Evolutionary conservation across 2,888 invertebrate genomes (phyloP), one percentile per base, ranked within the genome.

Genomic region (Baccha elongata): DNA sequence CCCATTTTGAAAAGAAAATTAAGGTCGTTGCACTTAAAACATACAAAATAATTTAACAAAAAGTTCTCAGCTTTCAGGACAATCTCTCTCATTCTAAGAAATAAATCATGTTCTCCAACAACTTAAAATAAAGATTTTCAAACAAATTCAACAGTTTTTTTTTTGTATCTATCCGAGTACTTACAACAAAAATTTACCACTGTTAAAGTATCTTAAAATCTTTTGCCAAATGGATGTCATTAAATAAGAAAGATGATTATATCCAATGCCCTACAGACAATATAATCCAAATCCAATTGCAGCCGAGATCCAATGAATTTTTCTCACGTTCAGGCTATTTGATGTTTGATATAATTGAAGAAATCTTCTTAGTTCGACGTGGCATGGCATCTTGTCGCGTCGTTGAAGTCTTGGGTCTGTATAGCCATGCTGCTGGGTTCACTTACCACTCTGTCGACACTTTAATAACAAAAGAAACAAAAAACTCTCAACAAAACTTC

Each of bases 401-500:
- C 23, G 29, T 32, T 32, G 29, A n/a, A n/a, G n/a, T n/a, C n/a
- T n/a, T n/a, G n/a, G n/a, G n/a, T n/a, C n/a, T n/a, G n/a, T n/a
- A n/a, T n/a, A n/a, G 6, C 29, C 29, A 32, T 32, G 29, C 29
- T 8, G 8, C 29, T 1, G 7, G 29, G 29, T 8, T 32, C 8
- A 1, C 29, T 32, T 32, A 32, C 7, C 1, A 32, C 3, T 7
- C 29, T 32, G 29, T 32, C 29, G 8, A 32, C 29, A 32, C 1
- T 3, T 6, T 6, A 32, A 8, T 4, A 29, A 26, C 26, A 40
- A 67, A 52, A 64, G n/a, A n/a, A n/a, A n/a, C n/a, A n/a, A 37
- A 42, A 71, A 76, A 76, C 81, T 76, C 67, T 55, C 76, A 72
- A 44, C 65, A 55, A 60, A 52, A 62, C 52, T 62, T 52, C 71